phyloP scores from a whole-genome alignment of 2,888 invertebrate species.

The Fragum sueziense region DNA sequence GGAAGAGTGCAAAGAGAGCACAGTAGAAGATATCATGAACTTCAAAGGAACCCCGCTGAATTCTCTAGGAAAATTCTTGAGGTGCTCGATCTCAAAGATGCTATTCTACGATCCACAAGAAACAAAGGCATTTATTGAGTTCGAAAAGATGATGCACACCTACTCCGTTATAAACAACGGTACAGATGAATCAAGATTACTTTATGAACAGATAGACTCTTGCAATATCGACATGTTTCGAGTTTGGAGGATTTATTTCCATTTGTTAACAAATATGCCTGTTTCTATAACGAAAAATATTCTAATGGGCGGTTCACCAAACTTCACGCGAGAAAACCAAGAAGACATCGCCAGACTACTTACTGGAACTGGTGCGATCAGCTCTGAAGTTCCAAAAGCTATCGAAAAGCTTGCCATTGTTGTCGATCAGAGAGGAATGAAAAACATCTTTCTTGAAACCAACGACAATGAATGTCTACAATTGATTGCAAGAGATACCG shows the following conservation, averaged over 20 bases:
- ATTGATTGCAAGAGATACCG: background rate
- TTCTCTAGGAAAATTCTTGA: background rate
- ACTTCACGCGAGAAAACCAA: conserved; percentile 4
- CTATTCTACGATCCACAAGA: background rate
- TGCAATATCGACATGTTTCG: background rate
- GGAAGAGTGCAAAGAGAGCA: background rate
- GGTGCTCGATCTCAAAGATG: background rate
- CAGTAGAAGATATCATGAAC: background rate
- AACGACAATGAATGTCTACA: background rate
- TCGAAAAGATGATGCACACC: background rate
- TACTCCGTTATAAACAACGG: background rate
- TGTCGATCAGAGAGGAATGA: background rate
- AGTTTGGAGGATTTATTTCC: background rate
- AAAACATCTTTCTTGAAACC: background rate
- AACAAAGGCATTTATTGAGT: background rate
- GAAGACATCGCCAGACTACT: background rate
- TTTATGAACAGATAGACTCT: background rate
- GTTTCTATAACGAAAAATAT: background rate
- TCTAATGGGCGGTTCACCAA: background rate
- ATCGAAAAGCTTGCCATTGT: conserved; percentile 7
- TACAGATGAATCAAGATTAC: background rate
- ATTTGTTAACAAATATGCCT: background rate
- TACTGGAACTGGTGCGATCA: background rate
- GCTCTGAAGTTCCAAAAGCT: conserved; percentile 25
- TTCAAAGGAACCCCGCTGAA: conserved; percentile 2